Percentiles rank a stretch among this genome's conserved stretches.
Evolutionary conservation across 2,113 vertebrate species (phyloP).

Genomic region (Pleuronectes platessa): DNA sequence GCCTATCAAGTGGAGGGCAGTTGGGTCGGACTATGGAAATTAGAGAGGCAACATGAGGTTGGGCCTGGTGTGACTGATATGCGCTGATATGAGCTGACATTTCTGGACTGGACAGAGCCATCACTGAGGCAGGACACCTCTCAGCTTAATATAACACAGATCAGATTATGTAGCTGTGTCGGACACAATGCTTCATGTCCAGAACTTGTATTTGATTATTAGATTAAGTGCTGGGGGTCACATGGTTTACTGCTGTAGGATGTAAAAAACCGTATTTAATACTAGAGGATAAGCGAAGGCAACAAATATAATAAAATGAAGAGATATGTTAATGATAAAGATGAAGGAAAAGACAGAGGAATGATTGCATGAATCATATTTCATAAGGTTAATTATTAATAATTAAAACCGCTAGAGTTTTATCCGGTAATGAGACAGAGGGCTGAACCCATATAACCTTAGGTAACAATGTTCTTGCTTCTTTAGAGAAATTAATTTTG

Average conservation of each 20-base stretch:
- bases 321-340: conserved; percentile 24
- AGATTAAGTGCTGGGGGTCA: conserved; percentile 32
- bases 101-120: conserved; percentile 29
- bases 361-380: conserved; percentile 26
- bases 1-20: conserved; percentile 47
- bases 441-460: conserved; percentile 35
- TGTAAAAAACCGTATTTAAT: not conserved
- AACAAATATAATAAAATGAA: not conserved
- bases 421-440: conserved; percentile 43
- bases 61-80: conserved; percentile 50
- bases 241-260: not conserved
- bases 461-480: conserved; percentile 40
- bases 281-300: not conserved
- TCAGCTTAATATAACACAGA: conserved; percentile 24
- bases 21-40: conserved; percentile 59
- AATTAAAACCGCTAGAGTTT: conserved; percentile 52
- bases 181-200: conserved; percentile 11
- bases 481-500: conserved; percentile 46
- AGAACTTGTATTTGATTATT: conserved; percentile 13
- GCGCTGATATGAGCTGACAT: conserved; percentile 53
- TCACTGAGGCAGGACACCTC: conserved; percentile 13
- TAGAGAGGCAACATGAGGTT: conserved; percentile 36
- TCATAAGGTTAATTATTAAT: conserved; percentile 55
- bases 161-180: conserved; percentile 32
- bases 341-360: not conserved